Evolutionary conservation across 2,888 invertebrate species (phyloP), one percentile per base, ranked within the genome.

Genomic region (Drosophila quinaria): DNA sequence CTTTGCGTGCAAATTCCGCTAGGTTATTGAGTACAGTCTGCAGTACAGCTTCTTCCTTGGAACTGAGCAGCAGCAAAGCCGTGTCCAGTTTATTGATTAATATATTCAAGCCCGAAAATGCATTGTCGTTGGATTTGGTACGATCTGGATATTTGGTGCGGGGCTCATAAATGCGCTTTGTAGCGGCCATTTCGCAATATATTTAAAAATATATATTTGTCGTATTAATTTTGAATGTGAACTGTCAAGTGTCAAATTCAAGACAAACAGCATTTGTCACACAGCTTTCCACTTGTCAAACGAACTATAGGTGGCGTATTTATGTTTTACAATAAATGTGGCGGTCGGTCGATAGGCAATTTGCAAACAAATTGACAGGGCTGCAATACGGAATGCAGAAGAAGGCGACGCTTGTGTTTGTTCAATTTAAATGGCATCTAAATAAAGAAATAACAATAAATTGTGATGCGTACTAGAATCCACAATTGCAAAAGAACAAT

Each of bases 41-140:
- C n/a, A 91, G 55, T 5, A 91, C 87, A 3, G 52, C 31, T 8
- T 90, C 91, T 51, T 91, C 91, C 4, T 68, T 46, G 6, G 92
- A 87, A 51, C 71, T 73, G 8, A 91, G 76, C 55, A 91, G 49
- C 35, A 91, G 64, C 3, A 91, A 47, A 1, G 83, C 74, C 1
- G 90, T 84, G 9, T 88, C 81, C 19, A 91, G 61, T 4, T 56
- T 78, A 13, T 79, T 74, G 2, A 91, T 70, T 4, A 41, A 39
- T 0, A 88, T 70, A 13, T 47, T 77, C 3, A 91, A 39, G 15
- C 80, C 78, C 4, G 74, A 25, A 50, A 91, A 91, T 3, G 71
- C 58, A 25, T 79, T 81, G 19, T 78, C 81, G 37, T 77, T 81
- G 15, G 56, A 47, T 46, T 80, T 82, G 10, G 76, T 74, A 4